phyloP scores from a whole-genome alignment of 1,140 invertebrate species.

The Zeugodacus cucurbitae region DNA sequence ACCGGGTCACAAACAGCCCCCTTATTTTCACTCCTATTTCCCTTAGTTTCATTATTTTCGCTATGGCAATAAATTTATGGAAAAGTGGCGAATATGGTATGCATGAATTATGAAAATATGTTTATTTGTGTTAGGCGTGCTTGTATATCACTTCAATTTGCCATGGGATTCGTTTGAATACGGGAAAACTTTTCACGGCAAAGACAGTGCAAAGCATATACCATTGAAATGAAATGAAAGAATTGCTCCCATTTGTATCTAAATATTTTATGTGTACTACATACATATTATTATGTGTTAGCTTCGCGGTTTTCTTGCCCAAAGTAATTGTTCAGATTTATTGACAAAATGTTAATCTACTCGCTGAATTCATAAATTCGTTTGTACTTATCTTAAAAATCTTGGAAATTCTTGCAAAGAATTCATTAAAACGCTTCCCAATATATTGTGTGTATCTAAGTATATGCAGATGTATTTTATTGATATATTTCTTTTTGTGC shows the following conservation, averaged over 20 bases:
- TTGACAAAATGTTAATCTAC: too few species aligned
- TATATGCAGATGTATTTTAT: neutral
- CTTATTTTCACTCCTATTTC: neutral
- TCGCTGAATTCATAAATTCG: too few species aligned
- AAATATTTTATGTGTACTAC: too few species aligned
- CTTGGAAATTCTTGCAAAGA: too few species aligned
- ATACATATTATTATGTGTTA: too few species aligned
- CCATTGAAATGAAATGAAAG: too few species aligned
- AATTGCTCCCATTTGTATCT: too few species aligned
- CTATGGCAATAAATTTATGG: slow-evolving; percentile 31
- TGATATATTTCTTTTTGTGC: neutral
- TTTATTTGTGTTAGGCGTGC: slow-evolving; percentile 25
- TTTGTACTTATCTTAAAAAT: too few species aligned
- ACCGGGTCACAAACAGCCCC: neutral
- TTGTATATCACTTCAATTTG: slow-evolving; percentile 1
- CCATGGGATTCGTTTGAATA: neutral
- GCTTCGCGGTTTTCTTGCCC: too few species aligned
- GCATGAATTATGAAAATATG: slow-evolving; percentile 41
- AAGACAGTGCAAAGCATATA: neutral
- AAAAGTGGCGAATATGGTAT: slow-evolving; percentile 20
- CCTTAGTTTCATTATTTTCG: slow-evolving; percentile 25
- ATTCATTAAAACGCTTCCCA: neutral
- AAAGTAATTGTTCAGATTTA: neutral
- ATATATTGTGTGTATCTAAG: neutral
- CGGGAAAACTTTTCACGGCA: neutral